Evolutionary conservation across 2,888 invertebrate species (phyloP).

Genomic region (Pharmacophagus antenor): DNA sequence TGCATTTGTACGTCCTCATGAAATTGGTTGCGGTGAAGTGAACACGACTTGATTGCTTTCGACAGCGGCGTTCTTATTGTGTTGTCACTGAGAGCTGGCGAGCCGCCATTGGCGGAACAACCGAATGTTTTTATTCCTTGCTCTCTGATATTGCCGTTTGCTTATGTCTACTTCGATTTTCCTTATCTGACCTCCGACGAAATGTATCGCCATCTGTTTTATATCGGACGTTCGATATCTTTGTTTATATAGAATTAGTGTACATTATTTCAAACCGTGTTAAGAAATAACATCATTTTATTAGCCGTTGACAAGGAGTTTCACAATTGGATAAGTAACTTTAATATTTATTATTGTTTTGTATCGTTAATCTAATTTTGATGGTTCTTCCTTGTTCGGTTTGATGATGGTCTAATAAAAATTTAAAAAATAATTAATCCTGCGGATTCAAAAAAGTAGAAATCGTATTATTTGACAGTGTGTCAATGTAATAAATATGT

Average conservation of each 20-base stretch:
- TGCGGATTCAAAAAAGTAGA: no score
- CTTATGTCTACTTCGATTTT: slow-evolving; percentile 49
- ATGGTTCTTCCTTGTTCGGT: no score
- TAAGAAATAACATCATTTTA: neutral
- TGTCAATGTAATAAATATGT: no score
- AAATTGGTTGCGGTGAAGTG: slow-evolving; percentile 59
- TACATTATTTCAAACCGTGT: neutral
- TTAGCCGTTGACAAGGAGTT: no score
- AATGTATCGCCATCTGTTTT: slow-evolving; percentile 26
- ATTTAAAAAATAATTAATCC: no score
- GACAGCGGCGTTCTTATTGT: slow-evolving; percentile 71
- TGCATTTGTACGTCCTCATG: slow-evolving; percentile 40
- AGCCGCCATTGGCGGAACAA: slow-evolving; percentile 57
- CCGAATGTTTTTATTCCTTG: slow-evolving; percentile 53
- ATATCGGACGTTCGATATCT: slow-evolving; percentile 5
- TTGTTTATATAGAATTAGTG: slow-evolving; percentile 9
- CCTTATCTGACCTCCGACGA: slow-evolving; percentile 42
- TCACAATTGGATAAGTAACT: no score
- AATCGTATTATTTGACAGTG: no score
- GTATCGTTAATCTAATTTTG: no score
- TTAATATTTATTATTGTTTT: neutral
- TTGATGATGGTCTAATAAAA: no score
- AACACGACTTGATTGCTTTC: slow-evolving; percentile 66
- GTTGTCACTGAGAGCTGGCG: slow-evolving; percentile 68
- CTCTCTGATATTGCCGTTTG: slow-evolving; percentile 63